A percentile compares a stretch with the other conserved stretches of the same genome.
phyloP scores from a whole-genome alignment of 2,113 vertebrate species.

The Syngnathus floridae region DNA sequence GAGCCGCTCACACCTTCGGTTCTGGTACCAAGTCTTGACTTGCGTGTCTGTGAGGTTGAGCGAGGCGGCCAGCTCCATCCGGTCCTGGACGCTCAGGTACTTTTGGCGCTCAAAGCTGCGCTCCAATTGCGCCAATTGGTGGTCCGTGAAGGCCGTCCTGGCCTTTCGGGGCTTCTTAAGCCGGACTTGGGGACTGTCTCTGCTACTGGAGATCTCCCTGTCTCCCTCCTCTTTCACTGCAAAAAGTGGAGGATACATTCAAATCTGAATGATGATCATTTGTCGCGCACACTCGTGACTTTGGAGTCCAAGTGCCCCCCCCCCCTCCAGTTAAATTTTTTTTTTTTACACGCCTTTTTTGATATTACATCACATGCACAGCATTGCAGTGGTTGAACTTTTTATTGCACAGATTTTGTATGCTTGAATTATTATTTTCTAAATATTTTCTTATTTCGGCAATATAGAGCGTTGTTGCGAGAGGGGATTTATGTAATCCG shows the following conservation, averaged over 20 bases:
- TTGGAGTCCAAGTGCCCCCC: too few species aligned
- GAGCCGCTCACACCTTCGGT: constrained; percentile 80
- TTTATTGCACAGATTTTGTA: not conserved
- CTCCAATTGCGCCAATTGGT: constrained; percentile 96
- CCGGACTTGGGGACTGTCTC: constrained; percentile 90
- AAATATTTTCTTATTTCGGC: not conserved
- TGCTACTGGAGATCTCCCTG: constrained; percentile 94
- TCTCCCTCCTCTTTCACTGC: constrained; percentile 97
- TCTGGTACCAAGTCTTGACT: constrained; percentile 99
- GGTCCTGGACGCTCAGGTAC: constrained; percentile 95
- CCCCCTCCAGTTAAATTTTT: too few species aligned
- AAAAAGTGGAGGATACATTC: not conserved
- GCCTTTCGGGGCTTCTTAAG: constrained; percentile 97
- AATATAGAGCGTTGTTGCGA: not conserved
- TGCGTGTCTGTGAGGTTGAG: constrained; percentile 99
- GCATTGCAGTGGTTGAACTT: not conserved
- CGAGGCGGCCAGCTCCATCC: constrained; percentile 96
- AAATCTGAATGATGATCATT: not conserved
- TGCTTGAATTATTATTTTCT: not conserved
- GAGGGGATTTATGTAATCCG: not conserved
- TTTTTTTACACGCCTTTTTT: not conserved
- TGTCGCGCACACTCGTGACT: too few species aligned
- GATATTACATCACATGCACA: not conserved
- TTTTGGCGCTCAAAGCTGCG: constrained; percentile 97
- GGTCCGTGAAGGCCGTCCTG: constrained; percentile 96